A percentile compares a stretch with the other conserved stretches of the same genome.
Evolutionary conservation across 1,140 invertebrate genomes (phyloP).

Genomic region (Dendrolimus kikuchii): DNA sequence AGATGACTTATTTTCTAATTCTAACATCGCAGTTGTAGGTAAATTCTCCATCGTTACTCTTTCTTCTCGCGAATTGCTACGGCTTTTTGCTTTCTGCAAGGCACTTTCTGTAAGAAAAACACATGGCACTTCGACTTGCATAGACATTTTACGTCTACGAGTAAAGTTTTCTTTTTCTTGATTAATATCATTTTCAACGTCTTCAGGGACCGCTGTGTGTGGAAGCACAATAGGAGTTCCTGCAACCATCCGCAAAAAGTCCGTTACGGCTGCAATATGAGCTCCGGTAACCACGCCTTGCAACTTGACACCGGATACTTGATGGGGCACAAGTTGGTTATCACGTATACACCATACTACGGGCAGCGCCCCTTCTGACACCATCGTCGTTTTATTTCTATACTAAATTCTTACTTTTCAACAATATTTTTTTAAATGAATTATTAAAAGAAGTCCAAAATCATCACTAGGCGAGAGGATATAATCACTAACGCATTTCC

Average conservation of each 20-base stretch:
- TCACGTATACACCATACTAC: conserved; percentile 78
- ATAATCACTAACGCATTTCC: conserved; percentile 46
- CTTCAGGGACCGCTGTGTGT: conserved; percentile 52
- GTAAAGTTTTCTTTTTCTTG: conserved; percentile 55
- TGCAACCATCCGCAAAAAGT: conserved; percentile 74
- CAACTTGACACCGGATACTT: conserved; percentile 75
- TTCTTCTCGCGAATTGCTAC: conserved; percentile 60
- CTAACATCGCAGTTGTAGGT: conserved; percentile 30
- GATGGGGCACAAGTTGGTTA: conserved; percentile 76
- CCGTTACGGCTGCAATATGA: conserved; percentile 75
- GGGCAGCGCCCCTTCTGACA: conserved; percentile 72
- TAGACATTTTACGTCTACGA: conserved; percentile 63
- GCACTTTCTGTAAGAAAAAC: conserved; percentile 68
- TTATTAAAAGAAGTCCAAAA: conserved; percentile 1
- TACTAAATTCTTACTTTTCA: conserved; percentile 4
- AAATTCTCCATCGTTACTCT: conserved; percentile 46
- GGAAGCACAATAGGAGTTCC: conserved; percentile 74
- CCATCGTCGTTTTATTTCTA: conserved; percentile 59
- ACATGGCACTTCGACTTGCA: conserved; percentile 69
- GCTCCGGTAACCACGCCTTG: conserved; percentile 75
- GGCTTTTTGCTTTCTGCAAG: conserved; percentile 55
- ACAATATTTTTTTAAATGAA: neutral
- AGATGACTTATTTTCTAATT: conserved; percentile 33
- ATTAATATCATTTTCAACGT: conserved; percentile 57
- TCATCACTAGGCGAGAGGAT: conserved; percentile 3